Base-by-base conservation (phyloP, 1,140 invertebrate genomes). In the Aplysia californica region DNA sequence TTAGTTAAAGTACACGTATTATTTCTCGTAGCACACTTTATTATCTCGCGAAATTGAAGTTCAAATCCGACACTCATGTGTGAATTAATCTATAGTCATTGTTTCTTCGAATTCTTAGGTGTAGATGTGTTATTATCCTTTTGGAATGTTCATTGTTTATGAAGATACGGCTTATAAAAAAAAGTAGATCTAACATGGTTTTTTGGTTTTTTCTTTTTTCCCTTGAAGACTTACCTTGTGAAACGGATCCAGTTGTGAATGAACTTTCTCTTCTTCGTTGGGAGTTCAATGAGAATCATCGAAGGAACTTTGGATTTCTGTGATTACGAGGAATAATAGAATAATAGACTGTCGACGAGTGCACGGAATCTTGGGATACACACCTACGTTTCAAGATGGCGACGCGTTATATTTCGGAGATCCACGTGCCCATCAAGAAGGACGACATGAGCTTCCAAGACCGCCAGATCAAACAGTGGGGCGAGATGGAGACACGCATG, bases 371-470 rank as follows among this genome's bases (percentile, higher is more conserved):
- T 35, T 5, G 26, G 26, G 6, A 4, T 15, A 29, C 44, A 50
- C 31, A 23, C 74, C 38, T 33, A 35, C 15, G 31, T 35, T 21
- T 2, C 20, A n/a, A 71, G n/a, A 65, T 73, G 69, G 56, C 44
- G 75, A 83, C 39, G 56, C 73, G 41, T n/a, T 88, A 87, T 64
- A 79, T 86, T 44, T 85, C 86, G 29, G 87, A 88, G 72, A 72
- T 88, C 20, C 85, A 86, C 79, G 84, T 88, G 64, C 87, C 87
- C 18, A 83, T 87, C 18, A 84, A 87, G 66, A 80, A 81, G 64
- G 87, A 88, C 71, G 80, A 83, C 4, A 80, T 87, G 77, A 85
- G 78, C 56, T 89, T 89, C 75, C 87, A 88, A 75, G 87, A 89
- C 58, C 77, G 87, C 20, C 87, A 89, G 77, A 85, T 86, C 33